Evolutionary conservation across 1,140 invertebrate genomes (phyloP).

Genomic region (Trissolcus basalis): DNA sequence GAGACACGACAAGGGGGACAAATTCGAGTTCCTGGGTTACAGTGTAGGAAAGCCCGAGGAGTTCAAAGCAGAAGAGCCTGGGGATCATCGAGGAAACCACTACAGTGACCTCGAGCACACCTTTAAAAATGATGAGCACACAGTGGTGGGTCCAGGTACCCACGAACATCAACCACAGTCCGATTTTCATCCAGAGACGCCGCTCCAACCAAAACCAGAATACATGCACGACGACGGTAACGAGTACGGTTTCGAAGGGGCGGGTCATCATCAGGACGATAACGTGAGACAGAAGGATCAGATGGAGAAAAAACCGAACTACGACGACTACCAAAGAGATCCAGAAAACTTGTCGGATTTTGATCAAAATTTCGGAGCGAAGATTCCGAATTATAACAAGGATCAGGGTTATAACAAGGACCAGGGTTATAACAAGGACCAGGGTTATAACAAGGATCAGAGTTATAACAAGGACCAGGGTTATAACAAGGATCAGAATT

Average conservation of each 20-base stretch:
- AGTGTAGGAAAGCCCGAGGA: slow-evolving; percentile 68
- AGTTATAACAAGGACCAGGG: no score
- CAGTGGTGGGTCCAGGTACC: slow-evolving; percentile 1
- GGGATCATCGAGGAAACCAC: slow-evolving; percentile 18
- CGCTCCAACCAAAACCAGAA: neutral
- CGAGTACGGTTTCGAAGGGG: slow-evolving; percentile 37
- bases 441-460: no score
- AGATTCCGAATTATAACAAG: neutral
- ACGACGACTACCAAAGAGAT: neutral
- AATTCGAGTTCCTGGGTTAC: slow-evolving; percentile 69
- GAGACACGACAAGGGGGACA: slow-evolving; percentile 66
- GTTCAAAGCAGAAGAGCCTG: slow-evolving; percentile 50
- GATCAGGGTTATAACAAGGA: neutral
- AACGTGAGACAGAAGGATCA: slow-evolving; percentile 11
- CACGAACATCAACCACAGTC: neutral
- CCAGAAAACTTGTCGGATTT: slow-evolving; percentile 1
- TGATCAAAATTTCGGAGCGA: slow-evolving; percentile 12
- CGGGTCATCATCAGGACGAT: slow-evolving; percentile 32
- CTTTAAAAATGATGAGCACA: slow-evolving; percentile 39
- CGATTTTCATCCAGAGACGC: no score
- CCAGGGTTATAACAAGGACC: no score
- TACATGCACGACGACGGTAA: slow-evolving; percentile 20
- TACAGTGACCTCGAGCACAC: slow-evolving; percentile 24
- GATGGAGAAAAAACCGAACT: slow-evolving; percentile 4
- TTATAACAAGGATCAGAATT: no score